Evolutionary conservation across 2,113 vertebrate genomes (phyloP), one percentile per base, ranked within the genome.

Genomic region (Nymphicus hollandicus): DNA sequence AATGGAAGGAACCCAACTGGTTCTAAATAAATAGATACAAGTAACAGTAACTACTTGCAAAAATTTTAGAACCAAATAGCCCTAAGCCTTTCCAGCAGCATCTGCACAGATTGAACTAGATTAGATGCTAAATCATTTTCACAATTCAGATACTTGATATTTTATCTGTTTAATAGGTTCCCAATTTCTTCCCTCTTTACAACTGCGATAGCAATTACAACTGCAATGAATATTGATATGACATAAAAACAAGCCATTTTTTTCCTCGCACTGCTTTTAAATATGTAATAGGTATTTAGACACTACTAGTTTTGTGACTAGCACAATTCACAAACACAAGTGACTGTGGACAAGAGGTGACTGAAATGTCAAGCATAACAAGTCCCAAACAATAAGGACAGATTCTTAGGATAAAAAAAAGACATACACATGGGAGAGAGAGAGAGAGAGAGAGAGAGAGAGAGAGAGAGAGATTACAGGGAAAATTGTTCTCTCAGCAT

Each of bases 121-220:
- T 92, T 64, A 91, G 73, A 86, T 84, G 55, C 52, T 92, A 84
- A 92, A 93, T 92, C 77, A 87, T 85, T 78, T 84, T 92, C 94
- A 91, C 89, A 92, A 93, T 92, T 93, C 69, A 91, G 44, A 88
- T 73, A 44, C 44, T 60, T 93, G 76, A 80, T 91, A 94, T 78
- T 94, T 91, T 82, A 93, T 87, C 83, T 81, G 18, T 85, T 91
- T 83, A 91, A 88, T 58, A 83, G 85, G 50, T 78, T 93, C 27
- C 77, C 46, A 29, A 27, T 94, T 92, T 87, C 39, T 94, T 96
- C 58, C 58, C 81, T 86, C 64, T 88, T 88, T 90, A 73, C 55
- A 93, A 69, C 63, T 83, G 58, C 5, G 3, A 76, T 58, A 83
- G n/a, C 79, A 91, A 89, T 95, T 94, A 73, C 60, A 83, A 91